A percentile compares a stretch with the other conserved stretches of the same genome.
Conservation (phyloP, 1,140 invertebrate species). For the Brachionus calyciflorus region DNA sequence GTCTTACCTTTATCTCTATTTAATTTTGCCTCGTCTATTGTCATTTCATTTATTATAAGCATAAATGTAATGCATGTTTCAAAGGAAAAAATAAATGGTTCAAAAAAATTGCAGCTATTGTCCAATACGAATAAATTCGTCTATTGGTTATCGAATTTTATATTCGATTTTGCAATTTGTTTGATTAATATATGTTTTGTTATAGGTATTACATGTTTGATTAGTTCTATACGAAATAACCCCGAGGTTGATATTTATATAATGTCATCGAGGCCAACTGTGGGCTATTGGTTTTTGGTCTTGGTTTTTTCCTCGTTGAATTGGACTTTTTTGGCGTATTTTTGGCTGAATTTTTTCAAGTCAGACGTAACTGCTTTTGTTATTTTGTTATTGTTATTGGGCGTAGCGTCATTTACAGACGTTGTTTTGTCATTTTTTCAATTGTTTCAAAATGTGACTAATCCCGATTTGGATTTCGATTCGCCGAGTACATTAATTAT, state of each 20-base stretch:
- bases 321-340: constrained; percentile 30
- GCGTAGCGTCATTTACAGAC: constrained; percentile 5
- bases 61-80: constrained; percentile 20
- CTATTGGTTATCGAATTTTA: constrained; percentile 37
- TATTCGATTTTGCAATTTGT: constrained; percentile 42
- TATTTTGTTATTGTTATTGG: neutral
- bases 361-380: constrained; percentile 46
- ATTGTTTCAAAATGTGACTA: constrained; percentile 17
- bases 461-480: constrained; percentile 18
- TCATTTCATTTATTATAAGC: constrained; percentile 7
- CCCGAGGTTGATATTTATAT: constrained; percentile 19
- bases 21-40: neutral
- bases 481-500: constrained; percentile 4
- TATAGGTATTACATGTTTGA: constrained; percentile 1
- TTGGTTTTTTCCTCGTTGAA: constrained; percentile 14
- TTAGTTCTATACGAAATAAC: constrained; percentile 12
- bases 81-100: constrained; percentile 28
- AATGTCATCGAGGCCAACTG: constrained; percentile 3
- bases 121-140: neutral
- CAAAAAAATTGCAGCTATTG: constrained; percentile 41
- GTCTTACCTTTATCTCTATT: constrained; percentile 36
- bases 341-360: constrained; percentile 40
- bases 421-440: constrained; percentile 40
- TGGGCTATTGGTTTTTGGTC: constrained; percentile 25
- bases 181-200: neutral